These are phyloP conservation scores for Betta splendens DNA, from an alignment of 2,797 vertebrate genomes.

Conservation along the genomic window DNA sequence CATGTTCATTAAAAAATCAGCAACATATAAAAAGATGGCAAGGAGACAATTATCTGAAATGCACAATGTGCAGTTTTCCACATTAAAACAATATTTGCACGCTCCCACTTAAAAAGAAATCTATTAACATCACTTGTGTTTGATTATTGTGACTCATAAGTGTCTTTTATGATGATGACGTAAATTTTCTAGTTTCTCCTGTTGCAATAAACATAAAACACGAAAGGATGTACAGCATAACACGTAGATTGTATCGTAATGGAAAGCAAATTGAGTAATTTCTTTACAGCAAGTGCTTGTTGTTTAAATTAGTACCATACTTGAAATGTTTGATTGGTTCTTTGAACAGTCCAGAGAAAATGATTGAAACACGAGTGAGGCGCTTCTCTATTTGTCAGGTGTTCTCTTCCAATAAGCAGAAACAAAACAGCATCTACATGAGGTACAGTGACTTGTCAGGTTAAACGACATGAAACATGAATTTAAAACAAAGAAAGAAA, in stretches of 20 bases:
- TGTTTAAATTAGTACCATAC: conserved; percentile 65
- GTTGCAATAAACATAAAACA: conserved; percentile 51
- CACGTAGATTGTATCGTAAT: conserved; percentile 52
- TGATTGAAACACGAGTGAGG: conserved; percentile 74
- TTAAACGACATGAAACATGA: conserved; percentile 87
- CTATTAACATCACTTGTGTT: conserved; percentile 85
- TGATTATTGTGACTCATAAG: conserved; percentile 82
- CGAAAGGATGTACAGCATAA: conserved; percentile 54
- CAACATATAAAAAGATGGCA: conserved; percentile 79
- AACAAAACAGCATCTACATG: conserved; percentile 84
- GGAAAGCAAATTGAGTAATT: conserved; percentile 47
- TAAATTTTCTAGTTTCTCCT: conserved; percentile 43
- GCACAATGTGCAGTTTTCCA: conserved; percentile 86
- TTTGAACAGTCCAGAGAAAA: conserved; percentile 50
- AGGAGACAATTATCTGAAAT: conserved; percentile 79
- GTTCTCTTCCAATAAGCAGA: conserved; percentile 77
- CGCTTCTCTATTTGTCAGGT: conserved; percentile 74
- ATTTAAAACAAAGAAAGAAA: conserved; percentile 64
- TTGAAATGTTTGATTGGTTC: conserved; percentile 35
- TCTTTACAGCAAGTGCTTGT: conserved; percentile 71
- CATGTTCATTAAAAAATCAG: conserved; percentile 75
- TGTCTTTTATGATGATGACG: conserved; percentile 66
- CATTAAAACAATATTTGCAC: conserved; percentile 92
- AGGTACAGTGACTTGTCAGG: conserved; percentile 91
- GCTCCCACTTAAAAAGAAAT: conserved; percentile 87